These are phyloP conservation scores for Rhyacophila evoluta DNA, from an alignment of 2,888 invertebrate genomes.

Conservation along the genomic window DNA sequence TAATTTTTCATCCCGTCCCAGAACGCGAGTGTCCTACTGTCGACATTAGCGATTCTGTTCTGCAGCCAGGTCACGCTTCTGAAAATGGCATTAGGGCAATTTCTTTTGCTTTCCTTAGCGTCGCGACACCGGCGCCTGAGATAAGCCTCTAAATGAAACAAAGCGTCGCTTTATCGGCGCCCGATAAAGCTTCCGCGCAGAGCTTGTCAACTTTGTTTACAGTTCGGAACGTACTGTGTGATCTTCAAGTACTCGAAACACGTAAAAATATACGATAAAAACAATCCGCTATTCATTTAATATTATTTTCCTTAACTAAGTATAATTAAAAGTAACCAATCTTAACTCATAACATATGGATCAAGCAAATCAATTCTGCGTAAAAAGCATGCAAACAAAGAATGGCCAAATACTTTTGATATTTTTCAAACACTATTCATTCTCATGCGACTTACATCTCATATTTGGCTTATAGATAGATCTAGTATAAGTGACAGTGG, in stretches of 20 bases:
- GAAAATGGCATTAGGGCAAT: constrained; percentile 42
- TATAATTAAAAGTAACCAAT: too few relatives aligned
- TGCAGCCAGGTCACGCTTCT: constrained; percentile 38
- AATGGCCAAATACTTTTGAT: too few relatives aligned
- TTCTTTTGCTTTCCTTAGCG: constrained; percentile 38
- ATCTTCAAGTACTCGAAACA: background rate
- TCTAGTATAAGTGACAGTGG: too few relatives aligned
- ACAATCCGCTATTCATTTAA: too few relatives aligned
- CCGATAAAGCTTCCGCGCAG: constrained; percentile 33
- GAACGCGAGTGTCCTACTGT: background rate
- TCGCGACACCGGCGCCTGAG: constrained; percentile 23
- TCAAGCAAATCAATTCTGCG: too few relatives aligned
- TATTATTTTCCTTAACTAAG: too few relatives aligned
- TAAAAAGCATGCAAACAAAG: too few relatives aligned
- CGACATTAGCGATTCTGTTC: constrained; percentile 29
- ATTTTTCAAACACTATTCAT: too few relatives aligned
- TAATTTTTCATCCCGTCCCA: background rate
- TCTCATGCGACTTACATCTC: too few relatives aligned
- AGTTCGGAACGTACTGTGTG: background rate
- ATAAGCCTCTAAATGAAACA: constrained; percentile 43
- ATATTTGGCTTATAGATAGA: too few relatives aligned
- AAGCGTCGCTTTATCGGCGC: constrained; percentile 39
- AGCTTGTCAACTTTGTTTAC: background rate
- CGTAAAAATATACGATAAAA: too few relatives aligned
- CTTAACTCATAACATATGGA: too few relatives aligned